These are phyloP conservation scores for Campodea augens DNA, from an alignment of 1,140 invertebrate species.

Conservation along the genomic window DNA sequence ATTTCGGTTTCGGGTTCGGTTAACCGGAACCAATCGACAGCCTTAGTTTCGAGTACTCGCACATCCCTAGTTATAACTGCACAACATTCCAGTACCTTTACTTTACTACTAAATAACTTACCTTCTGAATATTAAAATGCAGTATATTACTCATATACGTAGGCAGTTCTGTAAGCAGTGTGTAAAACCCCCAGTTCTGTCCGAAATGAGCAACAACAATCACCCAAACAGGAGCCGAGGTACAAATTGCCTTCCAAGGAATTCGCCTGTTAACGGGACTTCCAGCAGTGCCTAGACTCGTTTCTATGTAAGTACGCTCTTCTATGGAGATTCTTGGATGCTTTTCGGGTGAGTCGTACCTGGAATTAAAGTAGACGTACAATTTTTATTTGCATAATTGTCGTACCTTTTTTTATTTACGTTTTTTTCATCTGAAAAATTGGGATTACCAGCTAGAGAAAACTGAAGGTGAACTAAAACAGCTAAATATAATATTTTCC, in stretches of 20 bases:
- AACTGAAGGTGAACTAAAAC: too few relatives aligned
- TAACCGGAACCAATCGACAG: too few relatives aligned
- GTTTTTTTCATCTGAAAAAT: too few relatives aligned
- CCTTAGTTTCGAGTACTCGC: too few relatives aligned
- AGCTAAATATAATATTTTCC: too few relatives aligned
- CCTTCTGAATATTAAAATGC: constrained; percentile 64
- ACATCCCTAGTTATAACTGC: too few relatives aligned
- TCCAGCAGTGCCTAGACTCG: constrained; percentile 13
- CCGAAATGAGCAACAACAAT: constrained; percentile 27
- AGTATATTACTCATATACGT: constrained; percentile 55
- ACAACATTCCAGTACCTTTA: not conserved
- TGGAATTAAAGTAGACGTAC: too few relatives aligned
- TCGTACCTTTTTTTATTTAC: too few relatives aligned
- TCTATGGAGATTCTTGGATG: constrained; percentile 24
- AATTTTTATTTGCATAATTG: too few relatives aligned
- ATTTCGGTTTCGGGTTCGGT: too few relatives aligned
- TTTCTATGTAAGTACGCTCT: constrained; percentile 25
- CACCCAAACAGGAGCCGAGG: constrained; percentile 34
- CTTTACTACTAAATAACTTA: constrained; percentile 22
- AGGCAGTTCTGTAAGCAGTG: constrained; percentile 38
- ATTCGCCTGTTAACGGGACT: constrained; percentile 6
- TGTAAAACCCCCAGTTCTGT: constrained; percentile 34
- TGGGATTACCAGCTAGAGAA: too few relatives aligned
- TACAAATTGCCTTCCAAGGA: constrained; percentile 30
- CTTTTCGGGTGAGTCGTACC: constrained; percentile 27